Base-by-base conservation (phyloP, 1,140 invertebrate genomes). In the Hylaeus anthracinus region DNA sequence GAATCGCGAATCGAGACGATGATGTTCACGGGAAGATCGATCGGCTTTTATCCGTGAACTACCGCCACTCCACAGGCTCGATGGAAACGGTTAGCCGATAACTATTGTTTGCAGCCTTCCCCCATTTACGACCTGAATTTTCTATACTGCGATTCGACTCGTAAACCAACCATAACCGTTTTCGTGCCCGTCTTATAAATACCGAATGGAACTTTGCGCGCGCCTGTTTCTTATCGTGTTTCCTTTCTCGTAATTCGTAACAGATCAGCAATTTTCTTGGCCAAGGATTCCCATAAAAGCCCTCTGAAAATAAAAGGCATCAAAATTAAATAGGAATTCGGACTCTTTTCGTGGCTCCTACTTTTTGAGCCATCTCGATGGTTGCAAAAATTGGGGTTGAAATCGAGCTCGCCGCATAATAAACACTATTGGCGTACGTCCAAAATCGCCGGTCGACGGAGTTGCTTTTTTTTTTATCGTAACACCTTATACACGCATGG, bases 31-130 rank as follows among this genome's bases (percentile, higher is more conserved):
- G 1, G 6, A 15, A n/a, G 70, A 65, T 73, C 43, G 72, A 74
- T 65, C 14, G 15, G 61, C 2, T n/a, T 63, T 56, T 70, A 70
- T 70, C 51, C 67, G 10, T 37, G 37, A 14, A 56, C 53, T 70
- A 39, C 45, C 41, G 14, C 15, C 58, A 39, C 48, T 72, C 72
- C 53, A 9, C 53, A 26, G 64, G 64, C n/a, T 41, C 26, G 53
- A 26, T 75, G 73, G 73, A 60, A 67, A 76, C 73, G 73, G 73
- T 79, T 79, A 79, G 26, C 63, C 71, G 78, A 73, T 73, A 80
- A 80, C 72, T 74, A 80, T 80, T 74, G 64, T 81, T 77, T 71
- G 77, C 60, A 56, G 45, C 14, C 51, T 26, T 81, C 66, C 14
- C 73, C 45, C 45, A 65, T 76, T 81, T 70, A 64, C 79, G 14